Base-by-base conservation (phyloP, 2,113 vertebrate species). In the Malaclemys terrapin region DNA sequence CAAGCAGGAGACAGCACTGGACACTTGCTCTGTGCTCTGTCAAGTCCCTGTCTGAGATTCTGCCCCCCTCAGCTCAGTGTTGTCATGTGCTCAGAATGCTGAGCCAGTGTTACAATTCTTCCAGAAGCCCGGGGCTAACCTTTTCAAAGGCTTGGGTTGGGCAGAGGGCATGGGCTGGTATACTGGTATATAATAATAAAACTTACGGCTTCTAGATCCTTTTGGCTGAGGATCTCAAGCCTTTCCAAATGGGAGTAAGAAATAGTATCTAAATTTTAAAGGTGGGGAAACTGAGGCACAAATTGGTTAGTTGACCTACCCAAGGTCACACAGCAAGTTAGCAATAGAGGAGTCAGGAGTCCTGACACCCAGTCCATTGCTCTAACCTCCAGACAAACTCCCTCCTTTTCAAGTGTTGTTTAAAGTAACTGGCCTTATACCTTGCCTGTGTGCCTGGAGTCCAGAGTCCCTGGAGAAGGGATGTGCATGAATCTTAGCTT, bases 401-500 rank as follows among this genome's bases (percentile, higher is more conserved):
- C 5, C 42, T 76, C 75, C 42, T 45, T 76, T 45, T 27, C 24
- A 25, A 45, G 42, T 45, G 75, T 14, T 45, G 42, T 76, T 25
- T 25, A 76, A 27, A 35, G 2, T 6, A n/a, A 0, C 25, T n/a
- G 50, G 29, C 59, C 35, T 35, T 1, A 0, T 4, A 31, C 38
- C 38, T 45, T 87, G 56, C 45, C 0, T 0, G 6, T 89, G 94
- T 91, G 92, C 85, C 84, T 84, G 59, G 19, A 75, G 31, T 3
- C 2, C 45, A 82, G 90, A 89, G 80, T 52, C 89, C 86, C 19
- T 2, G 79, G 72, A 93, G 89, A n/a, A 94, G 62, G 50, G 14
- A 27, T 82, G 80, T 75, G 80, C 45, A 0, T 16, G 76, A 50
- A 85, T 75, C 87, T 93, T 31, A 65, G 47, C 95, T 88, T 42